These are phyloP conservation scores for Gobio gobio DNA, from an alignment of 2,113 vertebrate species.

Conservation along the genomic window DNA sequence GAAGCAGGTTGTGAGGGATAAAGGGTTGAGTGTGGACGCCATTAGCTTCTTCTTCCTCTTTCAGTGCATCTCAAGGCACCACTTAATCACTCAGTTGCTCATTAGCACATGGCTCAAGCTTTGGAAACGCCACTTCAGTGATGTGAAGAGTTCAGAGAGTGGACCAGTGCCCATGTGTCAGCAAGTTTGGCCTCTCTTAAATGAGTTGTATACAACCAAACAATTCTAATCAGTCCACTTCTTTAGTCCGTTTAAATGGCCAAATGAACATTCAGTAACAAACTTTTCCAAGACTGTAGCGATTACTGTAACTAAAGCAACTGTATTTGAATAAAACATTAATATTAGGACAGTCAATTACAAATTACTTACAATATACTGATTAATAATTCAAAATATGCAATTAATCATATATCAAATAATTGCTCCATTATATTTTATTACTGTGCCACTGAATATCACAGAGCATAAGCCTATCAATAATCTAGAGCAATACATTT, in stretches of 20 bases:
- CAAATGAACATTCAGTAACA: background rate
- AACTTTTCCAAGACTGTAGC: background rate
- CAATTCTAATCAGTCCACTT: constrained; percentile 6
- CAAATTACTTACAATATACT: background rate
- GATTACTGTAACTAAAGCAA: background rate
- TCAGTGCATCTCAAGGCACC: constrained; percentile 20
- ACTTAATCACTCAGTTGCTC: constrained; percentile 38
- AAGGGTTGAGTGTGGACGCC: constrained; percentile 11
- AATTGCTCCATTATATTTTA: background rate
- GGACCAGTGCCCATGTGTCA: background rate
- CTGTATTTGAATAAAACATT: background rate
- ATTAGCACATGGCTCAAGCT: constrained; percentile 17
- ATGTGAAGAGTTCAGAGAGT: constrained; percentile 58
- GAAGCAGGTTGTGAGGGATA: constrained; percentile 16
- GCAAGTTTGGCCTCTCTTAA: background rate
- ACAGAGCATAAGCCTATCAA: background rate
- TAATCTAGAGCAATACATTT: constrained; percentile 12
- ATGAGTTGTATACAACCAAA: background rate
- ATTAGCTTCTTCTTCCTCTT: constrained; percentile 1
- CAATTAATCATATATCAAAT: background rate
- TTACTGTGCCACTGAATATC: background rate
- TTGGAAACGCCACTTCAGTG: constrained; percentile 60
- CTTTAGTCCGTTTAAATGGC: background rate
- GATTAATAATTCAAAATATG: background rate
- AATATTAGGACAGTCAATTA: background rate